These are phyloP conservation scores for Drosophila seguyi DNA, from an alignment of 1,140 invertebrate species.

Conservation along the genomic window DNA sequence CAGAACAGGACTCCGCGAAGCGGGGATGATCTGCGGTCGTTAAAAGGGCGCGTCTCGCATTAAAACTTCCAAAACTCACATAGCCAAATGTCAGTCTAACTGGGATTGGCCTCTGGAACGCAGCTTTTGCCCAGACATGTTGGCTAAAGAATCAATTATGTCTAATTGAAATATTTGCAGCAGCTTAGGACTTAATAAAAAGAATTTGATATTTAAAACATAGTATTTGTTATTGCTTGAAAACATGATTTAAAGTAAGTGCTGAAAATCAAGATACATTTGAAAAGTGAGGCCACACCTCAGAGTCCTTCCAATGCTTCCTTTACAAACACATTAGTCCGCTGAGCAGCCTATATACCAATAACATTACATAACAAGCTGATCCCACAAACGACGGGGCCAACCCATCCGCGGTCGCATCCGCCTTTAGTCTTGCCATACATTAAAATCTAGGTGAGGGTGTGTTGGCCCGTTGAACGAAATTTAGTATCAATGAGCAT, in stretches of 20 bases:
- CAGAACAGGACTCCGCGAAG: conserved; percentile 9
- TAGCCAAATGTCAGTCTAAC: conserved; percentile 70
- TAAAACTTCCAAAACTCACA: conserved; percentile 47
- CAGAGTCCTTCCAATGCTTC: background rate
- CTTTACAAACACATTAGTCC: background rate
- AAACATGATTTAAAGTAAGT: background rate
- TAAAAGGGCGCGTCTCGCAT: conserved; percentile 77
- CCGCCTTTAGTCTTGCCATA: conserved; percentile 43
- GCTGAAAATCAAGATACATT: background rate
- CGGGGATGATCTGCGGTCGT: conserved; percentile 74
- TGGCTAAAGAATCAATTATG: conserved; percentile 32
- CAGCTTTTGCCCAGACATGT: conserved; percentile 27
- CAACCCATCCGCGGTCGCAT: conserved; percentile 40
- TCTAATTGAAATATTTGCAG: conserved; percentile 61
- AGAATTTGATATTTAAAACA: background rate
- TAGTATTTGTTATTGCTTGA: background rate
- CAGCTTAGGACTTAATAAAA: background rate
- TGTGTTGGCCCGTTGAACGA: conserved; percentile 58
- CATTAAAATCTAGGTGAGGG: conserved; percentile 67
- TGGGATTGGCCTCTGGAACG: conserved; percentile 57
- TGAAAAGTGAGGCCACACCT: background rate
- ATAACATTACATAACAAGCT: conserved; percentile 42
- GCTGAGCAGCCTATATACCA: conserved; percentile 40
- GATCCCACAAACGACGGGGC: conserved; percentile 40
- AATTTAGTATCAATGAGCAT: conserved; percentile 69